phyloP scores from a whole-genome alignment of 2,113 vertebrate genomes.

The Puffinus mauretanicus region DNA sequence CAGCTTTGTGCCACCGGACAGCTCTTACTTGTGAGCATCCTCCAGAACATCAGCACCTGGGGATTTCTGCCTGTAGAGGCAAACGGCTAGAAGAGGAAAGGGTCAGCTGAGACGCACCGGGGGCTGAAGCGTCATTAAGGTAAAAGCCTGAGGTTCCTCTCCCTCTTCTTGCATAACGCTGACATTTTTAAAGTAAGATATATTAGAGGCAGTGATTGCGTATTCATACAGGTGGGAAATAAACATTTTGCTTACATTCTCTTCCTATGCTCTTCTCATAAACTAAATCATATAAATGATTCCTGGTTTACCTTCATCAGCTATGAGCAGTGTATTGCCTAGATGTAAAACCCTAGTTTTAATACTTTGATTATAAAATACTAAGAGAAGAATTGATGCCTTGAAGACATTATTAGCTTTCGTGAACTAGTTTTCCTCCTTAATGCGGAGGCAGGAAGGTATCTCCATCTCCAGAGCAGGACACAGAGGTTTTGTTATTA shows the following conservation, averaged over 20 bases:
- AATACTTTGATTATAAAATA: background rate
- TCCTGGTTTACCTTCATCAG: background rate
- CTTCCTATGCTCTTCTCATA: background rate
- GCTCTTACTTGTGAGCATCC: accelerated
- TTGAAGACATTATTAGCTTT: background rate
- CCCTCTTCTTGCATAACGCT: background rate
- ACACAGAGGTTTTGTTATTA: background rate
- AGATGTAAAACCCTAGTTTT: background rate
- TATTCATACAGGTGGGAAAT: background rate
- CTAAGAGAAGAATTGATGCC: background rate
- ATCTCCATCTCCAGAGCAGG: background rate
- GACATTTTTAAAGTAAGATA: background rate
- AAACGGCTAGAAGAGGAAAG: background rate
- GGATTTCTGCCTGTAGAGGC: background rate
- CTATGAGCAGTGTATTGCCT: background rate
- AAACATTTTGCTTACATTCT: background rate
- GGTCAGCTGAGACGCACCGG: background rate
- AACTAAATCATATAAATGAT: background rate
- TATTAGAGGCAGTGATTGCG: background rate
- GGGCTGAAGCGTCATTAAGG: background rate
- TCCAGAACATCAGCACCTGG: background rate
- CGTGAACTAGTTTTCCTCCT: background rate
- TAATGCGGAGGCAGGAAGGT: background rate
- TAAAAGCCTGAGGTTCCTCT: background rate
- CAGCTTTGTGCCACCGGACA: accelerated